Evolutionary conservation across 2,888 invertebrate genomes (phyloP).

Genomic region (Leptinotarsa tumamoca): DNA sequence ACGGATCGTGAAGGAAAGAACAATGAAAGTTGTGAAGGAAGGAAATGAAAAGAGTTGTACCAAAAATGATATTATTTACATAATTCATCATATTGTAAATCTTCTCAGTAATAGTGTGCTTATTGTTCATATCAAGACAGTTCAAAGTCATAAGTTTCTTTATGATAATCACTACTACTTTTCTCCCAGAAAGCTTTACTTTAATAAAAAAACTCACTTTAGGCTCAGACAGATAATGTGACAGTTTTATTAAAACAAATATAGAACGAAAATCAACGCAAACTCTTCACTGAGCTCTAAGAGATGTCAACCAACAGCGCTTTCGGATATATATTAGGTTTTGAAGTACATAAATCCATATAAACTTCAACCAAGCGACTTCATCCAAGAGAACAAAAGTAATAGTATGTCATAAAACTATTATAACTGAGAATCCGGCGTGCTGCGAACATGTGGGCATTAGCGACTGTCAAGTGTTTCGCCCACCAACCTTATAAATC

Average conservation of each 20-base stretch:
- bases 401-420: conserved; percentile 15
- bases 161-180: too few relatives aligned
- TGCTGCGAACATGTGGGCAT: conserved; percentile 41
- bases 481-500: conserved; percentile 57
- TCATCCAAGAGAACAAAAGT: conserved; percentile 1
- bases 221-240: background rate
- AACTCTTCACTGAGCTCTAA: background rate
- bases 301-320: background rate
- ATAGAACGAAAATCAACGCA: background rate
- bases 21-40: too few relatives aligned
- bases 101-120: too few relatives aligned
- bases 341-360: conserved; percentile 5
- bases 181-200: too few relatives aligned
- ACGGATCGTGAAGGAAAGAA: too few relatives aligned
- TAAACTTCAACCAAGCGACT: background rate
- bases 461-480: conserved; percentile 45
- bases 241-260: conserved; percentile 19
- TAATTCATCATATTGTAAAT: too few relatives aligned
- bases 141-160: too few relatives aligned
- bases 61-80: too few relatives aligned
- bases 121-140: too few relatives aligned
- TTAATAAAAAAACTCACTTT: too few relatives aligned
- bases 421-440: conserved; percentile 22
- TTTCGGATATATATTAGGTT: background rate
- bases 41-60: too few relatives aligned